A percentile compares a stretch with the other conserved stretches of the same genome.
These are phyloP conservation scores for Aleiodes leptofemur DNA, from an alignment of 2,888 invertebrate species.

Conservation along the genomic window DNA sequence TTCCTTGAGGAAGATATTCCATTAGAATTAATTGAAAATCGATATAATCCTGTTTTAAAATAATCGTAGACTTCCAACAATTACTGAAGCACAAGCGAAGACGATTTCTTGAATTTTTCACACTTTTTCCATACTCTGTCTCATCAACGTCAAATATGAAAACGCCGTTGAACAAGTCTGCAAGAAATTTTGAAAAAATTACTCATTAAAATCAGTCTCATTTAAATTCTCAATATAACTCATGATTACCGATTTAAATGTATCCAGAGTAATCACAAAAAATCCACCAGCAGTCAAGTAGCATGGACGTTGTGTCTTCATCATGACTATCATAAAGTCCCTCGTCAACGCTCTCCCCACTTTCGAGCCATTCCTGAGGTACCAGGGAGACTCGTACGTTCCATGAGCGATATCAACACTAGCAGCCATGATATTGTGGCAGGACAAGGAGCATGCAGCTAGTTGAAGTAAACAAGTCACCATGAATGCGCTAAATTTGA, in stretches of 20 bases:
- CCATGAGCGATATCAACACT: neutral
- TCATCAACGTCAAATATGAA: neutral
- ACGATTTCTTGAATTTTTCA: no score
- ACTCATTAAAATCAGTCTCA: no score
- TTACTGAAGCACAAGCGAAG: no score
- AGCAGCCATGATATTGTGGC: neutral
- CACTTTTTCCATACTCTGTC: neutral
- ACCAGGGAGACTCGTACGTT: neutral
- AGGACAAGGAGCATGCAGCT: neutral
- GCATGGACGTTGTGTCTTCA: neutral
- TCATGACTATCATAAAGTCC: neutral
- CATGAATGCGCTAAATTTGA: neutral
- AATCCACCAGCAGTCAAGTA: neutral
- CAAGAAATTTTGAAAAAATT: neutral
- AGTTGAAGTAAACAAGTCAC: neutral
- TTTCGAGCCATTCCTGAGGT: neutral
- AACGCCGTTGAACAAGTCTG: neutral
- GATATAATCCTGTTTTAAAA: no score
- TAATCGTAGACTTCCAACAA: no score
- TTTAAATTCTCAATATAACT: no score
- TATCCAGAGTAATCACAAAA: neutral
- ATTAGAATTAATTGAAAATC: no score
- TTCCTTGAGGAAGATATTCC: no score
- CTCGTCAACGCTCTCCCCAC: neutral
- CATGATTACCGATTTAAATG: slow-evolving; percentile 8